Evolutionary conservation across 2,888 invertebrate genomes (phyloP).

Genomic region (Tethea ocularis): DNA sequence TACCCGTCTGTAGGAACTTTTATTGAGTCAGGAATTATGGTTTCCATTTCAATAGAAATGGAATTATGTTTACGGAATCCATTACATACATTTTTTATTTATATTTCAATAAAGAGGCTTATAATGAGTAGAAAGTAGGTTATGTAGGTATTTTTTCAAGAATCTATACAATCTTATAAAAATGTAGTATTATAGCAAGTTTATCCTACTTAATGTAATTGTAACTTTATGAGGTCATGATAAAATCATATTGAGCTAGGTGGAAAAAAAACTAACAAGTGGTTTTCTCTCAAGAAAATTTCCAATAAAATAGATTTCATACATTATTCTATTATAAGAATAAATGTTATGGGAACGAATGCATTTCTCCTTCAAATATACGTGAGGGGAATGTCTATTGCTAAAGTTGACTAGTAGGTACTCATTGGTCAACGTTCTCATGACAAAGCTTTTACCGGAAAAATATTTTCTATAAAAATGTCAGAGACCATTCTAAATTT

Average conservation of each 20-base stretch:
- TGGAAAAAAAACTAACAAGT: conserved; percentile 12
- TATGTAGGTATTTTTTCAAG: neutral
- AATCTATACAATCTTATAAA: neutral
- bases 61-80: neutral
- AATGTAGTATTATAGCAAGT: neutral
- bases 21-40: conserved; percentile 5
- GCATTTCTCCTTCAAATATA: conserved; percentile 46
- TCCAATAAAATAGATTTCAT: conserved; percentile 30
- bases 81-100: neutral
- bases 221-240: no score
- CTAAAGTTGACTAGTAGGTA: conserved; percentile 35
- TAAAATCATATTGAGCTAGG: neutral
- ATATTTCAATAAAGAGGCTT: neutral
- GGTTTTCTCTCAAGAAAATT: conserved; percentile 22
- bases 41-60: conserved; percentile 5
- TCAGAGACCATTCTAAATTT: conserved; percentile 31
- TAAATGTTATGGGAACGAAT: conserved; percentile 45
- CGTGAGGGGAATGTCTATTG: conserved; percentile 46
- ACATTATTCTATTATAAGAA: conserved; percentile 41
- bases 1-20: conserved; percentile 1
- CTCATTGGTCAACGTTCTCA: conserved; percentile 48
- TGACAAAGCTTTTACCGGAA: conserved; percentile 44
- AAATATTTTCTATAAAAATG: conserved; percentile 45
- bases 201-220: neutral
- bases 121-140: no score